Evolutionary conservation across 2,888 invertebrate species (phyloP), one percentile per base, ranked within the genome.

Genomic region (Sipha maydis): DNA sequence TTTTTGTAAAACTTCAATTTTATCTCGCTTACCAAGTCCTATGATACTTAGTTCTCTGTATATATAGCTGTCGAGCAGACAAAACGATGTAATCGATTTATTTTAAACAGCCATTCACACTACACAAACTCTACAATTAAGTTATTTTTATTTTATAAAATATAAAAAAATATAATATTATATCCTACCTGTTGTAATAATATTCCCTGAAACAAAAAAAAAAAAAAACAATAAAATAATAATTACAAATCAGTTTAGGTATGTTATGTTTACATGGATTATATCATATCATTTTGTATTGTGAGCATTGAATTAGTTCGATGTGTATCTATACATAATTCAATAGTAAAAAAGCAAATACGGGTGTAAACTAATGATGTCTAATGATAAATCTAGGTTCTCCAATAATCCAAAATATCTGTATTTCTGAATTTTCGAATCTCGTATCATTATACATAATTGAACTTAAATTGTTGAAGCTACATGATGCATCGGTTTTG

Each of bases 101-200:
- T 77, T 61, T 84, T 9, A 73, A 73, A 54, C 17, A 28, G 25
- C 38, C 25, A 41, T 76, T 28, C 67, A 61, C 38, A 28, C 28
- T 61, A 14, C 28, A 14, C 11, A 71, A 71, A 71, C 71, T 84
- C 67, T 61, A 67, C 67, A 41, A 85, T 77, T 61, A 41, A 8
- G 11, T 84, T 48, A 56, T 56, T 75, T 38, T 89, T 48, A 4
- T 76, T 48, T 21, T 21, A 48, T 71, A 41, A 89, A 91, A 90
- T 90, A 91, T 91, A 4, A 28, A 48, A 41, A 89, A 83, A 21
- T 54, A 31, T 85, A 78, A 67, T 48, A 19, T 56, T 38, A 54
- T 38, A 89, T 92, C 94, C 93, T 92, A 94, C 94, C 94, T 94
- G 92, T 94, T 94, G 91, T 94, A 94, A 92, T 94, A 94, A 92